Evolutionary conservation across 2,888 invertebrate genomes (phyloP).

Genomic region (Sinohyriopsis cumingii): DNA sequence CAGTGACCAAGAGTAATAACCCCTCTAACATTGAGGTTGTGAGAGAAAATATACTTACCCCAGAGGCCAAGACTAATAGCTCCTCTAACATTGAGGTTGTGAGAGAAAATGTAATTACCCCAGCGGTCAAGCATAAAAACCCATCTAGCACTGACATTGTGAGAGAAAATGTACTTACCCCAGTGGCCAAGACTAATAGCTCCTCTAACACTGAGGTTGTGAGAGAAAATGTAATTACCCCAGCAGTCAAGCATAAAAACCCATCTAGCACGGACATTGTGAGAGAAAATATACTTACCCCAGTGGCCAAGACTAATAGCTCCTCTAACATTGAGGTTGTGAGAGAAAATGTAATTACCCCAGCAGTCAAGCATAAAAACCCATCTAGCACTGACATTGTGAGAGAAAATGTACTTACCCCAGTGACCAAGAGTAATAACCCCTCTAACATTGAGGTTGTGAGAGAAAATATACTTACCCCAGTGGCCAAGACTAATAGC

Average conservation of each 20-base stretch:
- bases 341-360: too few species aligned
- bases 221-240: slow-evolving; percentile 56
- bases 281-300: too few species aligned
- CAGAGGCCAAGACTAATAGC: slow-evolving; percentile 52
- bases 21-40: slow-evolving; percentile 54
- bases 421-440: too few species aligned
- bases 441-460: too few species aligned
- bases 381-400: too few species aligned
- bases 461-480: too few species aligned
- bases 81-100: slow-evolving; percentile 54
- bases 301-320: too few species aligned
- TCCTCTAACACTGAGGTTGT: slow-evolving; percentile 53
- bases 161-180: slow-evolving; percentile 56
- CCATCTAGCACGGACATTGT: slow-evolving; percentile 53
- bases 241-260: slow-evolving; percentile 52
- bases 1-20: slow-evolving; percentile 50
- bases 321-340: too few species aligned
- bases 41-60: slow-evolving; percentile 56
- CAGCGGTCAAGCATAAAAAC: slow-evolving; percentile 50
- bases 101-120: slow-evolving; percentile 57
- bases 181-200: slow-evolving; percentile 52
- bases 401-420: too few species aligned
- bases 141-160: slow-evolving; percentile 54
- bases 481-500: too few species aligned
- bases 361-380: too few species aligned